Percentiles rank a stretch among this genome's conserved stretches.
phyloP scores from a whole-genome alignment of 2,797 vertebrate genomes.

The Botia almorhae region DNA sequence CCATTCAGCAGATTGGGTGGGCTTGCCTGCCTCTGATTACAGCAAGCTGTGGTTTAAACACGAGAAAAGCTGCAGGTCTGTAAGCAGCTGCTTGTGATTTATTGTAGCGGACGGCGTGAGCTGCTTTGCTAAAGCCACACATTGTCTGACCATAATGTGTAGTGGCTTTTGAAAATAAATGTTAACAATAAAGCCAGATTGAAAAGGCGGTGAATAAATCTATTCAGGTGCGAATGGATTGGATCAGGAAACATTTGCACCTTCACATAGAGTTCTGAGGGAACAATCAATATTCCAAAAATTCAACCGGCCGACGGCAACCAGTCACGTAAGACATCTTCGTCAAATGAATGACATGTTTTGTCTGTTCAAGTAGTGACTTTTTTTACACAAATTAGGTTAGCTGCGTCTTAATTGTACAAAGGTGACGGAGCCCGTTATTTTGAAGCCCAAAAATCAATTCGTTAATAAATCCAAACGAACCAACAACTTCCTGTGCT shows the following conservation, averaged over 20 bases:
- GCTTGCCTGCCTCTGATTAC: not conserved
- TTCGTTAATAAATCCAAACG: not conserved
- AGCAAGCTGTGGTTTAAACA: not conserved
- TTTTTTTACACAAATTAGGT: not conserved
- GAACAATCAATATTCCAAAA: not conserved
- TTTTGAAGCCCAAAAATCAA: not conserved
- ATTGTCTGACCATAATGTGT: slow-evolving; percentile 27
- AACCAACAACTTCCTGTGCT: not conserved
- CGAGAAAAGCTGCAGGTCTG: not conserved
- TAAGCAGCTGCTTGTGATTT: slow-evolving; percentile 12
- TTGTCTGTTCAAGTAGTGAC: not conserved
- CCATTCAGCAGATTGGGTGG: not conserved
- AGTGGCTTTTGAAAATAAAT: slow-evolving; percentile 36
- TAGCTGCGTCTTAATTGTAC: not conserved
- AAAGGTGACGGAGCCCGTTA: not conserved
- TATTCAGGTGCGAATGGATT: slow-evolving; percentile 31
- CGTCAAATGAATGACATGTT: not conserved
- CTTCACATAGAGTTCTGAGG: not conserved
- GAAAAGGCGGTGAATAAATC: slow-evolving; percentile 34
- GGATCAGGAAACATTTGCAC: not conserved
- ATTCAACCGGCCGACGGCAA: not conserved
- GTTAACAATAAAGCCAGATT: slow-evolving; percentile 27
- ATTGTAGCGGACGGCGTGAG: not conserved
- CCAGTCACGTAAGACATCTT: not conserved
- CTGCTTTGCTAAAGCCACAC: slow-evolving; percentile 15